Percentiles rank a stretch among this genome's conserved stretches.
Conservation (phyloP, 2,797 vertebrate genomes). For the Bradypodion pumilum region DNA sequence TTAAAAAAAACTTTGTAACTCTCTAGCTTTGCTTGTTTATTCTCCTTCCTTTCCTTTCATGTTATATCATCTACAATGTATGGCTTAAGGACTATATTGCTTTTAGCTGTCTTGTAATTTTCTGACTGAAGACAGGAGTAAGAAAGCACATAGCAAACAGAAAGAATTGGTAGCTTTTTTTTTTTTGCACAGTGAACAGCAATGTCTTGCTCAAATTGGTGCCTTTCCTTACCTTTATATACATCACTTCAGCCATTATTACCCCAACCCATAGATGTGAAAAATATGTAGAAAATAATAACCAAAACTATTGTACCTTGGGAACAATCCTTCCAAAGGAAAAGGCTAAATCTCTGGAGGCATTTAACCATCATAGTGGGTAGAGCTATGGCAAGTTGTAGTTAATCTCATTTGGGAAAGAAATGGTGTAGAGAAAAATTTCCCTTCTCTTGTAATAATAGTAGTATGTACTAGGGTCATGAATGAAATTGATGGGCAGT, state of each 20-base stretch:
- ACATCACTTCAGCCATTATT: neutral
- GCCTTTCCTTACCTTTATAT: neutral
- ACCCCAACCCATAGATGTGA: neutral
- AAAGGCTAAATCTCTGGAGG: neutral
- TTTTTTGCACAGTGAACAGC: neutral
- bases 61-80: neutral
- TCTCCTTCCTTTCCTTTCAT: neutral
- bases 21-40: neutral
- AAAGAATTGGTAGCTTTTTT: neutral
- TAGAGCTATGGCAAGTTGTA: neutral
- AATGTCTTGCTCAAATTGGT: neutral
- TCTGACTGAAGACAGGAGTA: neutral
- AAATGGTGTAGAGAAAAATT: neutral
- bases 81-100: neutral
- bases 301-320: neutral
- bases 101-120: neutral
- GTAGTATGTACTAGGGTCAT: neutral
- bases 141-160: neutral
- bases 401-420: neutral
- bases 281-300: neutral
- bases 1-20: too few species aligned
- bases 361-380: neutral
- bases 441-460: neutral
- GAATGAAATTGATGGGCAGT: slow-evolving; percentile 22
- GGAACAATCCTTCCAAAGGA: neutral